phyloP scores from a whole-genome alignment of 2,797 vertebrate genomes.

The Anableps anableps region DNA sequence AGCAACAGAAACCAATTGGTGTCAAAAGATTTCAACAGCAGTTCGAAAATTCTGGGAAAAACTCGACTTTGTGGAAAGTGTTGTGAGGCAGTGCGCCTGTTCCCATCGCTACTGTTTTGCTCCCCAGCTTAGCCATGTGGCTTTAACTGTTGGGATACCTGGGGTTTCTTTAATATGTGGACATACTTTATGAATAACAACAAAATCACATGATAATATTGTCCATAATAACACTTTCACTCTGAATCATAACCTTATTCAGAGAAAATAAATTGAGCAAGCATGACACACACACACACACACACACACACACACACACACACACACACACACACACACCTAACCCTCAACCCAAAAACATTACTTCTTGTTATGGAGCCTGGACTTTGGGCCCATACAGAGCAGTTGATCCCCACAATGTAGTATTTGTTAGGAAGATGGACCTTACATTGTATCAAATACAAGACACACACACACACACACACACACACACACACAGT shows the following conservation, averaged over 20 bases:
- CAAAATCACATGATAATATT: not conserved
- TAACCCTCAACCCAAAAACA: no score
- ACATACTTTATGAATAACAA: not conserved
- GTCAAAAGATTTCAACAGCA: not conserved
- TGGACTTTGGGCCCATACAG: no score
- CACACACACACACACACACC: no score
- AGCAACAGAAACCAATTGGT: conserved; percentile 29
- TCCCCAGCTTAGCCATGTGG: not conserved
- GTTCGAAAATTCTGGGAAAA: not conserved
- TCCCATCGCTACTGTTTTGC: not conserved
- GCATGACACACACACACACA: not conserved
- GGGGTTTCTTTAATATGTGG: not conserved
- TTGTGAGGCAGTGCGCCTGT: not conserved
- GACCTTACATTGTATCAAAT: no score
- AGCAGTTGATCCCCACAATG: no score
- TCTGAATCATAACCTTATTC: not conserved
- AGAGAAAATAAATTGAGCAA: not conserved
- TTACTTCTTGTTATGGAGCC: no score
- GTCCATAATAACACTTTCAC: not conserved
- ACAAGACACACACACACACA: not conserved
- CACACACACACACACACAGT: not conserved
- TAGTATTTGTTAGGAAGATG: no score
- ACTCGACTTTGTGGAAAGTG: not conserved
- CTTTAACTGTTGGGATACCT: not conserved
- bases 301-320: not conserved